phyloP scores from a whole-genome alignment of 2,113 vertebrate genomes.

The Centropus bengalensis region DNA sequence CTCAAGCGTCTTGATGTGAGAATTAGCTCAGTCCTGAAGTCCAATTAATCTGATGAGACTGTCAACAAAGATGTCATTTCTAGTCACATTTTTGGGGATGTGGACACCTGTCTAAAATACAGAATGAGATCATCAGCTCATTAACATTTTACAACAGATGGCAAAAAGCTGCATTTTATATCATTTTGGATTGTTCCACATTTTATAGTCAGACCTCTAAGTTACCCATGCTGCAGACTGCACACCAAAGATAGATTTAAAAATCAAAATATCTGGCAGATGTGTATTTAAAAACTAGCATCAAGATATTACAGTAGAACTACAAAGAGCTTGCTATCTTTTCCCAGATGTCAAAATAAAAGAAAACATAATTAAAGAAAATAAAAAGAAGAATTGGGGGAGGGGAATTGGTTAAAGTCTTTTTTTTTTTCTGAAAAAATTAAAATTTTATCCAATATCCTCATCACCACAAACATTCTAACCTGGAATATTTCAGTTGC shows the following conservation, averaged over 20 bases:
- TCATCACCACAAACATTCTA: neutral
- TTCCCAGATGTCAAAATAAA: neutral
- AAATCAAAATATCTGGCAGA: neutral
- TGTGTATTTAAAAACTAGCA: rapidly evolving
- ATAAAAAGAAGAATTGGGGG: neutral
- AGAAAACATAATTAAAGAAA: neutral
- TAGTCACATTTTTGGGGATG: constrained; percentile 56
- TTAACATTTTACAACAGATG: constrained; percentile 77
- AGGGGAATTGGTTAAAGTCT: neutral
- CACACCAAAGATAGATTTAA: neutral
- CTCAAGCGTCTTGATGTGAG: constrained; percentile 62
- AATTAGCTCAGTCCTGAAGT: constrained; percentile 47
- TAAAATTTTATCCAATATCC: neutral
- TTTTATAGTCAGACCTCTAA: constrained; percentile 17
- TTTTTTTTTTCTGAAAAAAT: neutral
- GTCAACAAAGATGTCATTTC: constrained; percentile 70
- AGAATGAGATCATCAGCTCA: constrained; percentile 72
- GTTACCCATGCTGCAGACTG: neutral
- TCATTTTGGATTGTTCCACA: constrained; percentile 24
- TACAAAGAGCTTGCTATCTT: neutral
- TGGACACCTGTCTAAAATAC: constrained; percentile 72
- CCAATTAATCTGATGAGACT: constrained; percentile 63
- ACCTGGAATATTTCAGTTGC: neutral
- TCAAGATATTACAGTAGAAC: neutral
- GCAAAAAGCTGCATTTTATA: constrained; percentile 52